These are phyloP conservation scores for Aphodius sticticus DNA, from an alignment of 2,888 invertebrate species.

Conservation along the genomic window DNA sequence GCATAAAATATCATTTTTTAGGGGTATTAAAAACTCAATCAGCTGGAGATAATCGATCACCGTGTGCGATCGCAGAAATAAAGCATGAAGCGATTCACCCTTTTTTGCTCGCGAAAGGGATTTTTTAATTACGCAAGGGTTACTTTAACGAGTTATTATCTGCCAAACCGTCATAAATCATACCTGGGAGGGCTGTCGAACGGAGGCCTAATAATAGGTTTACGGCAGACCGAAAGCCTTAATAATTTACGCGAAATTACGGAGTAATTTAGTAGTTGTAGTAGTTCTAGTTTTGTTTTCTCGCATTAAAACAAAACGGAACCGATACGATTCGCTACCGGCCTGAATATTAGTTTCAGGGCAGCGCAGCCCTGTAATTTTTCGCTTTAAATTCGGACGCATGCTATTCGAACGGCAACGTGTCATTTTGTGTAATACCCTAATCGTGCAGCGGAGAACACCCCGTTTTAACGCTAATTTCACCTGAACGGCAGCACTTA, in stretches of 20 bases:
- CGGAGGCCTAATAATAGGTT: neutral
- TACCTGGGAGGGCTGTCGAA: neutral
- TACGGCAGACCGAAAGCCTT: neutral
- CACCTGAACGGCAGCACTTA: neutral
- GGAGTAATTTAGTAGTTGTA: neutral
- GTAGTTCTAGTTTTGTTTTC: neutral
- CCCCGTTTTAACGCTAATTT: neutral
- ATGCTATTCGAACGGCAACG: neutral
- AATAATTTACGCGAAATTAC: neutral
- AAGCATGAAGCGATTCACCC: neutral
- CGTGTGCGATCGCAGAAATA: neutral
- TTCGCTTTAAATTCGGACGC: neutral
- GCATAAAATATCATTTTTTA: neutral
- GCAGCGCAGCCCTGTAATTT: neutral
- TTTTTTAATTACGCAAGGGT: neutral
- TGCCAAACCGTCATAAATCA: neutral
- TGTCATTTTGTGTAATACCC: neutral
- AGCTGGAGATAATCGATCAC: neutral
- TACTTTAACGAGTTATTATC: neutral
- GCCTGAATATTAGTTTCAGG: neutral
- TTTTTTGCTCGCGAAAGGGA: neutral
- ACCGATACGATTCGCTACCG: slow-evolving; percentile 4
- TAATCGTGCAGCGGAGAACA: neutral
- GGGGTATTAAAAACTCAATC: neutral
- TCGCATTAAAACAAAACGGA: neutral